Evolutionary conservation across 35 echinoderm and acorn worm species (phyloP).

Genomic region (Lytechinus pictus): DNA sequence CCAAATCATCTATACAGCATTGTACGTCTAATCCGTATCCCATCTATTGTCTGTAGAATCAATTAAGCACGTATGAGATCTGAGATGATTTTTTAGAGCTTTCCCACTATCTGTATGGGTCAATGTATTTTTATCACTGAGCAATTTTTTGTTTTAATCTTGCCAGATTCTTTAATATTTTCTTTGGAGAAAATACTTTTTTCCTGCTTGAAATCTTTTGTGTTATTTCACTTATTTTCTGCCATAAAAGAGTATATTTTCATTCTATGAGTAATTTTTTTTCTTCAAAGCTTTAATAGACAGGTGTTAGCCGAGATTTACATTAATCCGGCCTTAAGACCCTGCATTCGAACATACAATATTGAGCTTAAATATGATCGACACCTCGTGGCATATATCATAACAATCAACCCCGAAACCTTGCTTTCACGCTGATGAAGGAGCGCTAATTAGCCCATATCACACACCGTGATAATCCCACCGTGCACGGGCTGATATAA

Average conservation of each 20-base stretch:
- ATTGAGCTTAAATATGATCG: not conserved
- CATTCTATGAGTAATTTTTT: too few species aligned
- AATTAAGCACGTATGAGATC: slow-evolving; percentile 17
- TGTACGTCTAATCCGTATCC: not conserved
- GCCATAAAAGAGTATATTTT: too few species aligned
- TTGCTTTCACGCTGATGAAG: not conserved
- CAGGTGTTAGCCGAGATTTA: too few species aligned
- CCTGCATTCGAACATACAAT: too few species aligned
- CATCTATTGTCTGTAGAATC: not conserved
- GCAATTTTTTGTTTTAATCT: too few species aligned
- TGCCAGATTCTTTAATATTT: too few species aligned
- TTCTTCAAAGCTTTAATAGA: too few species aligned
- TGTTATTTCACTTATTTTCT: too few species aligned
- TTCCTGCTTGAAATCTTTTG: too few species aligned
- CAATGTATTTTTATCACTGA: not conserved
- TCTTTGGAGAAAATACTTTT: too few species aligned
- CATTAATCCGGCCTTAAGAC: too few species aligned
- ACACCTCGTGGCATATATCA: not conserved
- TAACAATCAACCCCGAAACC: not conserved
- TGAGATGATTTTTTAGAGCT: not conserved
- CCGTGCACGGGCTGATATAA: not conserved
- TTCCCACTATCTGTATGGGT: not conserved
- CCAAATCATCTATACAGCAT: not conserved
- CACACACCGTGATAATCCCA: not conserved
- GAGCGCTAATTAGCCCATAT: not conserved